These are phyloP conservation scores for Eupeodes corollae DNA, from an alignment of 1,140 invertebrate genomes.

Conservation along the genomic window DNA sequence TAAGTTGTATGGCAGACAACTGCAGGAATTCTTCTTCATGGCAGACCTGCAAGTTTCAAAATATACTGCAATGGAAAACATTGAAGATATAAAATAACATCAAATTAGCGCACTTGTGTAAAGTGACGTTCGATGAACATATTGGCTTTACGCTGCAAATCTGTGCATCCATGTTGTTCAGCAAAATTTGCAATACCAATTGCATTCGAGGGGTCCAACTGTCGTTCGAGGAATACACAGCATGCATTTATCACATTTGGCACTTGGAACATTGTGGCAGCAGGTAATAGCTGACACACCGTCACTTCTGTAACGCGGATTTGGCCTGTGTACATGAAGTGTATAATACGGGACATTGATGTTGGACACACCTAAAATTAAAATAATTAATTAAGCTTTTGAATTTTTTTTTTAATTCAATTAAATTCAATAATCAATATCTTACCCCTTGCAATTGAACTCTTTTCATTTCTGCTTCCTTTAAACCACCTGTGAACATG, in stretches of 20 bases:
- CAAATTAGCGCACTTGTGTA: constrained; percentile 48
- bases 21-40: constrained; percentile 85
- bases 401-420: not conserved
- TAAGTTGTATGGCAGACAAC: constrained; percentile 63
- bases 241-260: constrained; percentile 83
- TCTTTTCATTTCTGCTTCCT: constrained; percentile 74
- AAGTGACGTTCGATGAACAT: constrained; percentile 85
- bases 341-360: constrained; percentile 69
- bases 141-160: constrained; percentile 73
- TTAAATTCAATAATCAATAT: not conserved
- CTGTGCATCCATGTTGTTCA: constrained; percentile 77
- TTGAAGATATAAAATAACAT: not conserved
- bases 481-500: constrained; percentile 83
- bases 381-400: not conserved
- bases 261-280: constrained; percentile 89
- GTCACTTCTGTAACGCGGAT: constrained; percentile 81
- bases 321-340: constrained; percentile 85
- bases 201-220: constrained; percentile 84
- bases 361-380: constrained; percentile 51
- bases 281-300: constrained; percentile 78
- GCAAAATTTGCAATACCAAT: constrained; percentile 88
- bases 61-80: constrained; percentile 2
- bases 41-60: constrained; percentile 50
- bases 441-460: constrained; percentile 73
- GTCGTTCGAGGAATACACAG: constrained; percentile 78